These are phyloP conservation scores for Passer montanus DNA, from an alignment of 2,113 vertebrate species.

Conservation along the genomic window DNA sequence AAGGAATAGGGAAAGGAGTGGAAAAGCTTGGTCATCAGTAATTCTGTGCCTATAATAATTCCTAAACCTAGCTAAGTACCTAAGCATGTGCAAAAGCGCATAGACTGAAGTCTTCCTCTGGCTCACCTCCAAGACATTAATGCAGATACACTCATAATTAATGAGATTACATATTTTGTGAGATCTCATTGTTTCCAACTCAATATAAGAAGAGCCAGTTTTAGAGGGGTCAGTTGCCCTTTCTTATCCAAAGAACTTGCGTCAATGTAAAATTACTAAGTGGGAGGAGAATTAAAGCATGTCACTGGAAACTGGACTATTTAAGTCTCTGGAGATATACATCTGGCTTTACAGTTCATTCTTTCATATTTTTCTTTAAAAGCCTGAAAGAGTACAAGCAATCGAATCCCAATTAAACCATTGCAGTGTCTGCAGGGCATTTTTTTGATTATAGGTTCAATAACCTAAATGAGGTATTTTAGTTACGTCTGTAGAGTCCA, in stretches of 20 bases:
- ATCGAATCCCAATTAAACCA: not conserved
- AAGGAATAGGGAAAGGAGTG: not conserved
- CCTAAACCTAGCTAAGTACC: not conserved
- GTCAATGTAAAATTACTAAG: conserved; percentile 24
- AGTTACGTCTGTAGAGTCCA: not conserved
- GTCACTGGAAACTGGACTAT: conserved; percentile 16
- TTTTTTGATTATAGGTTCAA: conserved; percentile 5
- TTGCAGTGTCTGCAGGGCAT: not conserved
- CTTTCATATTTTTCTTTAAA: conserved; percentile 31
- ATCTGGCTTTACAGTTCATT: conserved; percentile 42
- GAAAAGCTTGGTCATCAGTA: not conserved
- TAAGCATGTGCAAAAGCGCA: not conserved
- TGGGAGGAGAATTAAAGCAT: conserved; percentile 39
- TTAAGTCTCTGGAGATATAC: conserved; percentile 34
- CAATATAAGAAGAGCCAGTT: not conserved
- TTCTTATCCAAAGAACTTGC: not conserved
- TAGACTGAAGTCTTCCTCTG: not conserved
- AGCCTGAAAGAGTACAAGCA: conserved; percentile 5
- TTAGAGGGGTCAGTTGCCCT: not conserved
- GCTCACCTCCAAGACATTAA: not conserved
- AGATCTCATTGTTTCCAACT: not conserved
- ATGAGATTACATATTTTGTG: not conserved
- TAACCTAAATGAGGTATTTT: not conserved
- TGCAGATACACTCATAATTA: not conserved
- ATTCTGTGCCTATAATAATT: conserved; percentile 2